Base-by-base conservation (phyloP, 2,888 invertebrate genomes). In the Temnothorax unifasciatus region DNA sequence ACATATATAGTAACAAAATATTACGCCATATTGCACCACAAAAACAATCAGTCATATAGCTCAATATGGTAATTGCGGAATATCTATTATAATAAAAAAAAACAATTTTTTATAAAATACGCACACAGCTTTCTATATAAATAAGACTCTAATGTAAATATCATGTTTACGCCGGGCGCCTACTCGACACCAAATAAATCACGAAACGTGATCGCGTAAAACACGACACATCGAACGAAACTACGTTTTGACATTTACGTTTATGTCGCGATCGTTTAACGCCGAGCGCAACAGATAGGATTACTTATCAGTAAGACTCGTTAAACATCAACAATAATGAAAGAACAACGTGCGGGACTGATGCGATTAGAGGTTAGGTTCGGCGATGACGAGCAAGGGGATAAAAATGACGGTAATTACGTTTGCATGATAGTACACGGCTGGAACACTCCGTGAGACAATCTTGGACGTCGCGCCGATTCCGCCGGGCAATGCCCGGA, bases 401-500 rank as follows among this genome's bases (percentile, higher is more conserved):
- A 15, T 18, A 59, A 69, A 66, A n/a, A 9, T 34, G 38, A 38
- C 61, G 90, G 93, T 91, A 96, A 96, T 96, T 95, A 98, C 98
- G 94, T 97, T 97, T 84, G 97, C 97, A 93, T 98, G 98, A 94
- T 98, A 98, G 38, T 96, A 95, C 74, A 96, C 96, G 29, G 96
- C 95, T 87, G 96, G 97, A 79, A 96, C 95, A 86, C 94, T 95
- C 50, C 90, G 91, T 11, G 92, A 93, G 59, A 93, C 75, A 59
- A 89, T 88, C 82, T 91, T 92, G 15, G 94, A 90, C 21, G 92
- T 84, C 64, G 85, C 90, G 2, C 90, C 86, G 4, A 94, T 86
- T 54, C 91, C 90, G 34, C 90, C 84, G 76, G 93, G 93, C 88
- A 93, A 85, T 38, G 91, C 79, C 21, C 92, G 91, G 84, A 92